Evolutionary conservation across 2,888 invertebrate genomes (phyloP), one percentile per base, ranked within the genome.

Genomic region (Gastrophysa polygoni): DNA sequence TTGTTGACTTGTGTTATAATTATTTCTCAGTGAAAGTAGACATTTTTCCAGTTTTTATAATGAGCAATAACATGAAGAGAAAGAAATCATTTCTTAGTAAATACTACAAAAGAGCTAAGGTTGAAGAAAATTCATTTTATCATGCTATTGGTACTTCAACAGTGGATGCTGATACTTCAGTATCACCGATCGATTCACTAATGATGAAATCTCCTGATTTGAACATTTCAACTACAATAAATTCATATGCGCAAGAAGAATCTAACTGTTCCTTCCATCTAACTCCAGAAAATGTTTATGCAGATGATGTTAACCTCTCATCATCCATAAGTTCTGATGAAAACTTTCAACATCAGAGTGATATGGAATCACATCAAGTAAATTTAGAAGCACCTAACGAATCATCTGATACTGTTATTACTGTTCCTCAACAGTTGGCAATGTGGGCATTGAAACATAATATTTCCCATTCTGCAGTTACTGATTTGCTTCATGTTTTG

Each of bases 251-350:
- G 7, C 46, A 46, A 17, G 46, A 46, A 46, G 17, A 46, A 46
- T 18, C 46, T 46, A 16, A 16, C 46, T 8, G 46, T 46, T 16
- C 16, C 16, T 46, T 17, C 7, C 46, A n/a, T 16, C 46, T 17
- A 16, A 46, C 46, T 46, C 18, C 46, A 46, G n/a, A 17, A 46
- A 17, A 46, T 7, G n/a, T 46, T 46, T 46, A 14, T 46, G 8
- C 17, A 18, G 17, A 46, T 46, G 2, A 46, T 46, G 46, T 14
- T 46, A 46, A 46, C 46, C 1, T 46, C 46, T 7, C 24, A 24
- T 46, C 46, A 46, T 46, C 46, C n/a, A 46, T 46, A 28, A 50
- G 50, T 50, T 50, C 29, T 50, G 17, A 50, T 50, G 50, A 50
- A 29, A 50, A 29, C 18, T 29, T 24, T 32, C 50, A 49, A 24